These are phyloP conservation scores for Acridotheres tristis DNA, from an alignment of 2,797 vertebrate genomes.

Conservation along the genomic window DNA sequence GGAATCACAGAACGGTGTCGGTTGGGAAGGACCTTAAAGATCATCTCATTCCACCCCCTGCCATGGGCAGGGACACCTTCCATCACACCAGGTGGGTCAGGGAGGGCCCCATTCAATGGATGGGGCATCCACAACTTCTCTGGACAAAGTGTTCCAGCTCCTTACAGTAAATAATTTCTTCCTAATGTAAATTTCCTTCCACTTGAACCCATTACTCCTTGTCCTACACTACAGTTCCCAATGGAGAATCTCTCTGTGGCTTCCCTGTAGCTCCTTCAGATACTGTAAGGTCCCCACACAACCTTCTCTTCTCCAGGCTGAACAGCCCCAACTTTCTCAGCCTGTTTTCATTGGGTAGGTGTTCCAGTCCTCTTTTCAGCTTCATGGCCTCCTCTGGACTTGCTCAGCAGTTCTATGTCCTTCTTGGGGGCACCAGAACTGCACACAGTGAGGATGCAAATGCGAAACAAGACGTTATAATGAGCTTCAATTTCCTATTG, in stretches of 20 bases:
- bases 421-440: background rate
- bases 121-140: background rate
- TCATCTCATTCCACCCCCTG: background rate
- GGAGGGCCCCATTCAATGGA: background rate
- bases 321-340: background rate
- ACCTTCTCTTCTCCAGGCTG: background rate
- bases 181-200: background rate
- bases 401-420: background rate
- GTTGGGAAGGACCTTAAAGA: background rate
- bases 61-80: background rate
- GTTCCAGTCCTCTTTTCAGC: background rate
- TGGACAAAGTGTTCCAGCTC: background rate
- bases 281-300: background rate
- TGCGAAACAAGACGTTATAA: background rate
- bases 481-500: background rate
- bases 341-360: background rate
- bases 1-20: fast-evolving
- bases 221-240: background rate
- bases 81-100: background rate
- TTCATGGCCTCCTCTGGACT: background rate
- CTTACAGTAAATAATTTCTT: background rate
- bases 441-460: background rate
- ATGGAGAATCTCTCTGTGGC: background rate
- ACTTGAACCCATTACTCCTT: background rate
- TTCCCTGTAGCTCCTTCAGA: background rate